phyloP scores from a whole-genome alignment of 2,797 vertebrate genomes.

The Coranthus polyacanthus region DNA sequence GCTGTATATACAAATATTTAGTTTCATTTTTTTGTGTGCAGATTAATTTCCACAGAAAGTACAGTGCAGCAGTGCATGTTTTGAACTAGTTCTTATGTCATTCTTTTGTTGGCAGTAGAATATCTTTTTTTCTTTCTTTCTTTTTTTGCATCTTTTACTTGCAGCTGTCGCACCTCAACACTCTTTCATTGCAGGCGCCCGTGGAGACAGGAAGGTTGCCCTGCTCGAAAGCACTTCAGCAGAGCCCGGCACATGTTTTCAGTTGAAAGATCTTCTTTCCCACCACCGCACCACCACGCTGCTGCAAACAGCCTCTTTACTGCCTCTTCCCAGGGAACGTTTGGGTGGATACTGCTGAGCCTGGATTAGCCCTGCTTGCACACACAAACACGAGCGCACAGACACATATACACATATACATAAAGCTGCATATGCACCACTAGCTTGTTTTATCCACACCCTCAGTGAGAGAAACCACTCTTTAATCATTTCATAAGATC shows the following conservation, averaged over 20 bases:
- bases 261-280: conserved; percentile 20
- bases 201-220: neutral
- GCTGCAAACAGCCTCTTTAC: no score
- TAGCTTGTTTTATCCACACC: conserved; percentile 57
- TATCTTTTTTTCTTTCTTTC: no score
- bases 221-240: conserved; percentile 5
- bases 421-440: conserved; percentile 62
- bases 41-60: neutral
- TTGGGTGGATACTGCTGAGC: conserved; percentile 45
- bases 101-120: neutral
- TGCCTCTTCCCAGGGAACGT: conserved; percentile 30
- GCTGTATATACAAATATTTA: no score
- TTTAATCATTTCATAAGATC: conserved; percentile 84
- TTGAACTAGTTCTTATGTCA: neutral
- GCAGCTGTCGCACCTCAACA: conserved; percentile 1
- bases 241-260: conserved; percentile 1
- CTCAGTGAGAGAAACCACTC: conserved; percentile 70
- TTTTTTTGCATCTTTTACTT: no score
- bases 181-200: conserved; percentile 10
- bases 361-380: conserved; percentile 42
- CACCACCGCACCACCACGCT: conserved; percentile 7
- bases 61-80: neutral
- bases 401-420: conserved; percentile 29
- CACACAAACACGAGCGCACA: conserved; percentile 45
- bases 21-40: no score